Percentiles rank a stretch among this genome's conserved stretches.
phyloP scores from a whole-genome alignment of 2,113 vertebrate genomes.

The Pogona vitticeps region DNA sequence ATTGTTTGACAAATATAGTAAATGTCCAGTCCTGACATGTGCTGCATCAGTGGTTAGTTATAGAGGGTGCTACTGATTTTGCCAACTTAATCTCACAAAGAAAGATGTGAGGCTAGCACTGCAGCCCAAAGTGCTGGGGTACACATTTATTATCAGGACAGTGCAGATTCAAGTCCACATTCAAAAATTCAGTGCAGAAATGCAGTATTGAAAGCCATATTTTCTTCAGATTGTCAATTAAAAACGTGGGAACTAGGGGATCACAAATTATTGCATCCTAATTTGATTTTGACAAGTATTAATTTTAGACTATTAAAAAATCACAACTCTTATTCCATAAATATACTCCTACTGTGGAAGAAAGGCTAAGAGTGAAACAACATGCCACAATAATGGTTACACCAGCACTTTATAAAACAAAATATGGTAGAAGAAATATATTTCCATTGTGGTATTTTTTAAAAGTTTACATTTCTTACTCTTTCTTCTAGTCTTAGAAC shows the following conservation, averaged over 20 bases:
- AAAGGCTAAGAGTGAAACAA: slow-evolving; percentile 16
- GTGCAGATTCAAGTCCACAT: not conserved
- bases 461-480: slow-evolving; percentile 71
- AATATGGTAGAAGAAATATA: slow-evolving; percentile 38
- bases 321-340: slow-evolving; percentile 14
- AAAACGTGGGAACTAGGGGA: not conserved
- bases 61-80: not conserved
- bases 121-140: not conserved
- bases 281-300: slow-evolving; percentile 23
- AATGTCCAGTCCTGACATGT: not conserved
- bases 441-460: slow-evolving; percentile 45
- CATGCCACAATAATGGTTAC: slow-evolving; percentile 30
- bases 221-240: slow-evolving; percentile 14
- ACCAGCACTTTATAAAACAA: slow-evolving; percentile 51
- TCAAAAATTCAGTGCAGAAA: slow-evolving; percentile 46
- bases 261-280: not conserved
- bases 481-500: slow-evolving; percentile 57
- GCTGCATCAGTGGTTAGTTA: not conserved
- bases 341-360: not conserved
- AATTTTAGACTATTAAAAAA: slow-evolving; percentile 7
- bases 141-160: not conserved
- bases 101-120: not conserved
- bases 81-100: not conserved
- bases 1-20: not conserved
- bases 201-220: slow-evolving; percentile 37